Base-by-base conservation (phyloP, 2,888 invertebrate species). In the Liposcelis brunnea region DNA sequence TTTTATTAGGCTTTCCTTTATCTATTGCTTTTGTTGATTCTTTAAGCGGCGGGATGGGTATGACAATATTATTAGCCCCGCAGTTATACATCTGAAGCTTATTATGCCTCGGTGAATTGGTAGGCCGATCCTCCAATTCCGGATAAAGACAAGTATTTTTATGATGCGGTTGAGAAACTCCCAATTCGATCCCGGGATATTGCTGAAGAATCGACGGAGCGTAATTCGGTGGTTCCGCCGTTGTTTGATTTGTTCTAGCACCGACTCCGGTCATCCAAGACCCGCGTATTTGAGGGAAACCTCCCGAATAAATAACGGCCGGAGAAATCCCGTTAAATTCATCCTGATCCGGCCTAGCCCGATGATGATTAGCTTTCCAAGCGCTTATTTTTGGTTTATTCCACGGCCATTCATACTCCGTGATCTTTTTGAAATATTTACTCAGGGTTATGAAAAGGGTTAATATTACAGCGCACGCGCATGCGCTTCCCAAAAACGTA, bases 231-330 rank as follows among this genome's bases (percentile, higher is more conserved):
- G 40, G 40, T 6, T 40, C 40, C 40, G 40, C 15, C 16, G 18
- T 7, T 8, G 26, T 8, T 26, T 26, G 26, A 26, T 26, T 26
- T 26, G 26, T 26, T 26, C 26, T 26, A 8, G 5, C 8, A 4
- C 26, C 26, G 26, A 26, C 26, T n/a, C 40, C 40, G 14, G 35
- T 35, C 40, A 40, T 40, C 40, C 40, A 40, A n/a, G 40, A 40
- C 18, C 40, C 40, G 3, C 40, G 40, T 6, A 40, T 40, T 19
- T 40, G 40, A 7, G 40, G 40, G 34, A 58, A 58, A 19, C 53
- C 51, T 33, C 57, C 58, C 2, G 57, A 56, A 46, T 57, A 58
- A 42, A 57, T 58, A 21, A 58, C 58, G 10, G 55, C 55, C 7
- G 57, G 51, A n/a, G 54, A 53, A 14, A 53, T 48, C 21, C 50